Percentiles rank a stretch among this genome's conserved stretches.
phyloP scores from a whole-genome alignment of 2,797 vertebrate species.

The Pangasius djambal region DNA sequence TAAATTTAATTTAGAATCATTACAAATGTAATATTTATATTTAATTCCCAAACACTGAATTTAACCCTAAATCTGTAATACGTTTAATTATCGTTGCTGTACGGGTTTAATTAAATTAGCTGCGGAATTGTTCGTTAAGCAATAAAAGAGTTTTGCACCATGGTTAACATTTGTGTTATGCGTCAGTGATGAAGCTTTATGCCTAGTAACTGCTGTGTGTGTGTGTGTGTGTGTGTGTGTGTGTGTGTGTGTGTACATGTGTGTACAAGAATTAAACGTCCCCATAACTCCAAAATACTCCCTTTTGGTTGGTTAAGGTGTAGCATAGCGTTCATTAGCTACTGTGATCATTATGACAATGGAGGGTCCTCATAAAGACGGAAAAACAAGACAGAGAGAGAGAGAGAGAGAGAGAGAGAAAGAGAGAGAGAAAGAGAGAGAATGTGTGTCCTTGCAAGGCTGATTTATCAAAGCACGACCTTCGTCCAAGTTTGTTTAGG shows the following conservation, averaged over 20 bases:
- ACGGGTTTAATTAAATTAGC: background rate
- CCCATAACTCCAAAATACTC: background rate
- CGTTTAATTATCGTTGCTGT: background rate
- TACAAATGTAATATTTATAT: background rate
- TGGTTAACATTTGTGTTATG: background rate
- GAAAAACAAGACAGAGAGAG: background rate
- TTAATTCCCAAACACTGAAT: background rate
- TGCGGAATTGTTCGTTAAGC: background rate
- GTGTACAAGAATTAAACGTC: background rate
- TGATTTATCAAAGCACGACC: constrained; percentile 22
- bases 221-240: constrained; percentile 6
- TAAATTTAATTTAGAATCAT: background rate
- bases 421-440: background rate
- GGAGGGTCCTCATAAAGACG: background rate
- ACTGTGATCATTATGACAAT: background rate
- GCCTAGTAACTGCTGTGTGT: background rate
- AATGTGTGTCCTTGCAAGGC: constrained; percentile 4
- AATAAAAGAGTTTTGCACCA: background rate
- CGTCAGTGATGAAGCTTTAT: background rate
- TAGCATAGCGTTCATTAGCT: background rate
- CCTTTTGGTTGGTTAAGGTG: background rate
- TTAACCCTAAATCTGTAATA: background rate
- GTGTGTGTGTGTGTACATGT: constrained; percentile 3
- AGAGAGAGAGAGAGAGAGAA: background rate
- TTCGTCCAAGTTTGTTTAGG: constrained; percentile 22